Evolutionary conservation across 2,888 invertebrate genomes (phyloP).

Genomic region (Scelioninae gen. 1): DNA sequence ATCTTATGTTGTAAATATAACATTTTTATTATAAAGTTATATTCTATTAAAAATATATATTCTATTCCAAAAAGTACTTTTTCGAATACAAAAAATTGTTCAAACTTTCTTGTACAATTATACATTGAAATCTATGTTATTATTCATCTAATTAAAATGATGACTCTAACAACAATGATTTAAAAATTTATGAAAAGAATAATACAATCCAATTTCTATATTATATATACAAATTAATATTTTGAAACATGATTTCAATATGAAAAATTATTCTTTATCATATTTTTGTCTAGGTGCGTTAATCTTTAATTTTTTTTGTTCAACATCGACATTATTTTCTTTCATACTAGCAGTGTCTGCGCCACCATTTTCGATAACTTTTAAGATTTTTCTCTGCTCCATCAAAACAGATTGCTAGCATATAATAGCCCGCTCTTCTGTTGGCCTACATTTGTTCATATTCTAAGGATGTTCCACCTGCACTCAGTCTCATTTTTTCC

Average conservation of each 20-base stretch:
- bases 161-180: too few relatives aligned
- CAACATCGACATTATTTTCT: background rate
- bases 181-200: background rate
- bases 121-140: too few relatives aligned
- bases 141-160: too few relatives aligned
- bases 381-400: slow-evolving; percentile 15
- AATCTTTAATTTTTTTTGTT: background rate
- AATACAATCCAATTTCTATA: background rate
- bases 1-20: too few relatives aligned
- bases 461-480: slow-evolving; percentile 35
- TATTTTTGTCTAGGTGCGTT: background rate
- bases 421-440: slow-evolving; percentile 2
- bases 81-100: too few relatives aligned
- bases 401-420: slow-evolving; percentile 24
- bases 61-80: too few relatives aligned
- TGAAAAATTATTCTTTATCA: background rate
- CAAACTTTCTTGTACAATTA: too few relatives aligned
- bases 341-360: background rate
- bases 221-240: background rate
- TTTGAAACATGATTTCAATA: too few relatives aligned
- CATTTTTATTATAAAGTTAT: too few relatives aligned
- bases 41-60: too few relatives aligned
- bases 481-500: slow-evolving; percentile 30
- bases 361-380: background rate
- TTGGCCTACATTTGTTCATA: slow-evolving; percentile 39